These are phyloP conservation scores for Ischnus inquisitorius DNA, from an alignment of 2,888 invertebrate species.

Conservation along the genomic window DNA sequence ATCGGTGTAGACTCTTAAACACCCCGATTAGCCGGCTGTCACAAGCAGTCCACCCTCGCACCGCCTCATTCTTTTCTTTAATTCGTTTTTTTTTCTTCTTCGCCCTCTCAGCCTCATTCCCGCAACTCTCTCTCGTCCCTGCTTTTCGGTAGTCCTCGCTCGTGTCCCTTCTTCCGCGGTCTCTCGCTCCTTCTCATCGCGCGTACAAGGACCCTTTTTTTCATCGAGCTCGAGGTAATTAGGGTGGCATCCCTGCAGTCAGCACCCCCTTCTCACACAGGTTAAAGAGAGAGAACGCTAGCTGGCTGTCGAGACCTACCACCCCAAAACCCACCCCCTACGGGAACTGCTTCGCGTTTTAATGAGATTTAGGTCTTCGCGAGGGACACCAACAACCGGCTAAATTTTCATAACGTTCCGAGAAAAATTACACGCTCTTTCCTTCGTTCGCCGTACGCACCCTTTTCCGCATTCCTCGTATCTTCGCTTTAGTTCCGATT, in stretches of 20 bases:
- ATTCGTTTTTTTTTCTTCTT: slow-evolving; percentile 80
- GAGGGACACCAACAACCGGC: slow-evolving; percentile 70
- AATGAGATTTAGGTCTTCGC: slow-evolving; percentile 83
- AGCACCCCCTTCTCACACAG: slow-evolving; percentile 73
- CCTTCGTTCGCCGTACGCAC: slow-evolving; percentile 29
- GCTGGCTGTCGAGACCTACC: slow-evolving; percentile 69
- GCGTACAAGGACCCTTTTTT: slow-evolving; percentile 69
- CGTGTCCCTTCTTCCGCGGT: slow-evolving; percentile 39
- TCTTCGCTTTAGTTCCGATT: slow-evolving; percentile 11
- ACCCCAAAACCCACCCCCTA: slow-evolving; percentile 48
- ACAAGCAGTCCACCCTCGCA: slow-evolving; percentile 84
- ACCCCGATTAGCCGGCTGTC: slow-evolving; percentile 86
- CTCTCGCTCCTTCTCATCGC: slow-evolving; percentile 56
- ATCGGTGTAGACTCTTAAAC: slow-evolving; percentile 86
- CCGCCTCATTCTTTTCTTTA: slow-evolving; percentile 85
- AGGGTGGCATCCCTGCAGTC: slow-evolving; percentile 84
- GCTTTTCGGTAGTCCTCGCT: slow-evolving; percentile 56
- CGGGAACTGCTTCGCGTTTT: slow-evolving; percentile 76
- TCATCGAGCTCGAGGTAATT: slow-evolving; percentile 84
- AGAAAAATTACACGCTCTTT: slow-evolving; percentile 67
- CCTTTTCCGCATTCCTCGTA: slow-evolving; percentile 34
- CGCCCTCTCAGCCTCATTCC: slow-evolving; percentile 69
- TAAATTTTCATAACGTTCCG: slow-evolving; percentile 81
- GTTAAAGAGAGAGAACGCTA: slow-evolving; percentile 59
- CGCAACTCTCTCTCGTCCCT: slow-evolving; percentile 66